These are phyloP conservation scores for Quiscalus mexicanus DNA, from an alignment of 2,113 vertebrate species.

Conservation along the genomic window DNA sequence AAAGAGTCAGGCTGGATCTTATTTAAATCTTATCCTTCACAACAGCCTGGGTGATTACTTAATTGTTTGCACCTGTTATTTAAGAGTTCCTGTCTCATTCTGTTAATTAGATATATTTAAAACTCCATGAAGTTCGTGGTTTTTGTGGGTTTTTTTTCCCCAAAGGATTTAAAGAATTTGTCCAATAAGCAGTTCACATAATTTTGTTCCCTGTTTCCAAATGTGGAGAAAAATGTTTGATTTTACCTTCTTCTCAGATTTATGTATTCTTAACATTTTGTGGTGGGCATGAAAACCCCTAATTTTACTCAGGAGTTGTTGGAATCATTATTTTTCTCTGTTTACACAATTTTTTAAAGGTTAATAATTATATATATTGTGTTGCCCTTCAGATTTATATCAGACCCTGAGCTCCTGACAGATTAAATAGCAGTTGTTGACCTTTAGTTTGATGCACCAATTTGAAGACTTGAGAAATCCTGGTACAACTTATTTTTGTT, in stretches of 20 bases:
- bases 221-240: neutral
- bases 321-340: neutral
- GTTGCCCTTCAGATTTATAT: constrained; percentile 1
- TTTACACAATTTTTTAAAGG: neutral
- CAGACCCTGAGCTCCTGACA: neutral
- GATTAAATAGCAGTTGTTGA: constrained; percentile 52
- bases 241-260: neutral
- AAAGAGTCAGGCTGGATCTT: neutral
- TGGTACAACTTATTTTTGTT: neutral
- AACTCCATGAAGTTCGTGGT: neutral
- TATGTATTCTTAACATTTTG: neutral
- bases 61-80: constrained; percentile 40
- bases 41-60: constrained; percentile 3
- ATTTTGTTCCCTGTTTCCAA: neutral
- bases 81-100: constrained; percentile 6
- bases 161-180: neutral
- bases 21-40: neutral
- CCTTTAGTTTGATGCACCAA: constrained; percentile 36
- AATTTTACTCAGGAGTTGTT: neutral
- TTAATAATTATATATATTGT: constrained; percentile 37
- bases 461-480: neutral
- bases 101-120: constrained; percentile 12
- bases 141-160: neutral
- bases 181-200: neutral
- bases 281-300: neutral